Evolutionary conservation across 1,140 invertebrate genomes (phyloP).

Genomic region (Heterodera carotae): DNA sequence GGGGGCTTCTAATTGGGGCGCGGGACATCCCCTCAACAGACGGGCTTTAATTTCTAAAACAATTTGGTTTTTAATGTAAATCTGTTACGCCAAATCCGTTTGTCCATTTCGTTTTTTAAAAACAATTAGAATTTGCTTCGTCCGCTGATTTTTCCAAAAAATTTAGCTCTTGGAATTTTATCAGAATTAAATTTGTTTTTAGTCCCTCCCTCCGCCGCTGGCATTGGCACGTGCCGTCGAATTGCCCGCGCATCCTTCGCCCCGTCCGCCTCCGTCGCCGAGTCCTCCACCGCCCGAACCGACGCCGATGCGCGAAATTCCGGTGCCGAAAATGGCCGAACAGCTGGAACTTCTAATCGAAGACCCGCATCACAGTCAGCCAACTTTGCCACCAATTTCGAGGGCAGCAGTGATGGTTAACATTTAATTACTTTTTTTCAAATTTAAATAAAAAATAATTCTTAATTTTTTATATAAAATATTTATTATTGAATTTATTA

Average conservation of each 20-base stretch:
- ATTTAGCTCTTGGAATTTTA: no score
- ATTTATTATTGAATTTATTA: neutral
- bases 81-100: no score
- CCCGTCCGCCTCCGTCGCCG: constrained; percentile 5
- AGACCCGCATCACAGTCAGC: constrained; percentile 22
- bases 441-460: no score
- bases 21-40: no score
- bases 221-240: neutral
- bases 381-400: constrained; percentile 12
- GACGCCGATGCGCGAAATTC: constrained; percentile 10
- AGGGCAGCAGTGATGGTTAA: constrained; percentile 20
- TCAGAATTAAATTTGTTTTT: neutral
- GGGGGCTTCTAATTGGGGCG: no score
- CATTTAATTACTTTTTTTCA: no score
- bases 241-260: neutral
- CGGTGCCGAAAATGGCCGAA: constrained; percentile 9
- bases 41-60: no score
- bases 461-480: no score
- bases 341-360: constrained; percentile 18
- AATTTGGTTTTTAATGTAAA: no score
- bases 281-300: constrained; percentile 26
- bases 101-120: no score
- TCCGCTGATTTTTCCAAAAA: neutral
- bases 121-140: no score
- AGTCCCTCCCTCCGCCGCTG: neutral